These are phyloP conservation scores for Chelonus insularis DNA, from an alignment of 1,140 invertebrate genomes.

Conservation along the genomic window DNA sequence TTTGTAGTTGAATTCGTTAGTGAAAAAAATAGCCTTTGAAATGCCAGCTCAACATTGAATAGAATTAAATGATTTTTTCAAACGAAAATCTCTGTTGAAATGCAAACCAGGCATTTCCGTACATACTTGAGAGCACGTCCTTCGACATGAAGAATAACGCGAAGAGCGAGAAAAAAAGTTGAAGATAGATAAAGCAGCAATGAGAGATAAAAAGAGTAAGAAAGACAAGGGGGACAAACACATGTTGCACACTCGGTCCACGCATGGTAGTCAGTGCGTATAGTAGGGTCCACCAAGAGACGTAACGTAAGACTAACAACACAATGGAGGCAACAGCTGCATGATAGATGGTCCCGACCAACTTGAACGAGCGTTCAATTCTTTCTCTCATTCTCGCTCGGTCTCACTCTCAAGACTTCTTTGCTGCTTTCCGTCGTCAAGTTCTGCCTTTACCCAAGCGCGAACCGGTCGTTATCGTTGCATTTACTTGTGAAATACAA, in stretches of 20 bases:
- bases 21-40: too few species aligned
- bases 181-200: conserved; percentile 17
- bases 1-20: too few species aligned
- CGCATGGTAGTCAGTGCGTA: conserved; percentile 11
- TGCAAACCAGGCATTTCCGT: too few species aligned
- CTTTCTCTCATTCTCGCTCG: conserved; percentile 30
- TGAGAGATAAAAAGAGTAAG: conserved; percentile 32
- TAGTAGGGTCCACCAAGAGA: conserved; percentile 21
- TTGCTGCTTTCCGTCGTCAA: conserved; percentile 9
- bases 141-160: conserved; percentile 5
- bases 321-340: conserved; percentile 60
- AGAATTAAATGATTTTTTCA: too few species aligned
- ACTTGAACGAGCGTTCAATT: conserved; percentile 33
- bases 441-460: conserved; percentile 29
- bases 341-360: conserved; percentile 52
- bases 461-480: conserved; percentile 41
- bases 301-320: conserved; percentile 57
- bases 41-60: too few species aligned
- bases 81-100: too few species aligned
- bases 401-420: conserved; percentile 31
- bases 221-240: conserved; percentile 45
- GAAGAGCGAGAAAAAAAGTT: conserved; percentile 14
- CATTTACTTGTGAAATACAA: conserved; percentile 40
- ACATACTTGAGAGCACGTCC: too few species aligned
- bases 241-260: conserved; percentile 54